These are phyloP conservation scores for Sebastes schlegelii DNA, from an alignment of 2,113 vertebrate species.

Conservation along the genomic window DNA sequence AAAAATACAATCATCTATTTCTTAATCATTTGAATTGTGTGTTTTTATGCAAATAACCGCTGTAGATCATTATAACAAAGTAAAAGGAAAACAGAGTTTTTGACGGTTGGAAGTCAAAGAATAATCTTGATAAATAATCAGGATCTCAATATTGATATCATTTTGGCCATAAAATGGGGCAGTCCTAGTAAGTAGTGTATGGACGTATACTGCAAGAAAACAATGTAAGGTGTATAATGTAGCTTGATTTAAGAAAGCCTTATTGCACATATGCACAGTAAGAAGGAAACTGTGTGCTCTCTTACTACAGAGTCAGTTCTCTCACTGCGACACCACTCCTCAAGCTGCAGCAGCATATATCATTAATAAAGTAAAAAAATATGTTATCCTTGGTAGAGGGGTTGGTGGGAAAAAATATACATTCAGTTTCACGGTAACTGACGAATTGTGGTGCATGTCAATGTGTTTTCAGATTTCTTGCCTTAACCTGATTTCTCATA, in stretches of 20 bases:
- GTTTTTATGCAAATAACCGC: too few relatives aligned
- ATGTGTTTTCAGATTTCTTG: conserved; percentile 23
- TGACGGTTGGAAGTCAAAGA: too few relatives aligned
- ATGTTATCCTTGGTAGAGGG: not conserved
- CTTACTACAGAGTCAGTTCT: conserved; percentile 1
- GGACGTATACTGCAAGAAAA: not conserved
- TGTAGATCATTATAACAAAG: too few relatives aligned
- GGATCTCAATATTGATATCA: too few relatives aligned
- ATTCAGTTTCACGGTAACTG: not conserved
- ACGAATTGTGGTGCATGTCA: not conserved
- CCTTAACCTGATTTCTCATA: conserved; percentile 26
- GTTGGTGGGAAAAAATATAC: not conserved
- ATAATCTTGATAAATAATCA: too few relatives aligned
- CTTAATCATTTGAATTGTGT: too few relatives aligned
- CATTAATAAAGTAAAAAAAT: conserved; percentile 22
- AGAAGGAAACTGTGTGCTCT: not conserved
- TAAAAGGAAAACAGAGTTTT: too few relatives aligned
- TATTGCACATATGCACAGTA: not conserved
- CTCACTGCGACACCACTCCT: not conserved
- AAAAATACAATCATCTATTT: too few relatives aligned
- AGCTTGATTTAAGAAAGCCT: conserved; percentile 5
- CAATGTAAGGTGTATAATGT: not conserved
- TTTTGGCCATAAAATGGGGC: too few relatives aligned
- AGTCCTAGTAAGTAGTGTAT: not conserved
- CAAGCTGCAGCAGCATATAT: not conserved